Base-by-base conservation (phyloP, 1,140 invertebrate genomes). In the Drosophila navojoa region DNA sequence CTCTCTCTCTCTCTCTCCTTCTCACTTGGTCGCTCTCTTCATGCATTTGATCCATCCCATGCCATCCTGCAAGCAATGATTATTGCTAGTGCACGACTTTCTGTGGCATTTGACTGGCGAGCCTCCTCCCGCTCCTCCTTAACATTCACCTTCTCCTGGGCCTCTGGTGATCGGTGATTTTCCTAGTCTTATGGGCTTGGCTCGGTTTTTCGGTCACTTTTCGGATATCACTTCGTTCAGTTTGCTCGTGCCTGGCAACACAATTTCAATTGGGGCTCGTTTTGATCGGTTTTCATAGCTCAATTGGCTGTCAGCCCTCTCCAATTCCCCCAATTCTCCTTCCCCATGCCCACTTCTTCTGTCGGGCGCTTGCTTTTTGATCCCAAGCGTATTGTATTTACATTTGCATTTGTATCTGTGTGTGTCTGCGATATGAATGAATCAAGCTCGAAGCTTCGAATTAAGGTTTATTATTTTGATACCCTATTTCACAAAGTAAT, bases 391-490 rank as follows among this genome's bases (percentile, higher is more conserved):
- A 52, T 72, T 74, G 62, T 70, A 57, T 22, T 50, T 5, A 59
- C 55, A 60, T 42, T 6, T 38, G 38, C 42, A 35, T 59, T 22
- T 40, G 25, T 68, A 40, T 42, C 5, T 29, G 22, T 22, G 54
- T 57, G 11, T 58, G 38, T 44, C 10, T 50, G 61, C 71, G 22
- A 69, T 81, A 72, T 82, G 79, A 87, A 87, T 86, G 82, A 87
- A 87, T 89, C 79, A 82, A 87, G 82, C 82, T 82, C 40, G 61
- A 57, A 87, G 82, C 79, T 74, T 89, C 79, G 79, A 87, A 87
- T 87, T 87, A 87, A 87, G 84, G 82, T 87, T 87, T 87, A 87
- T 87, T 87, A 82, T 87, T 89, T 79, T 75, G 19, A 49, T 49
- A 25, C 47, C 11, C 22, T 49, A 13, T 49, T 38, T 27, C 47